phyloP scores from a whole-genome alignment of 1,140 invertebrate species.

The Pectinophora gossypiella region DNA sequence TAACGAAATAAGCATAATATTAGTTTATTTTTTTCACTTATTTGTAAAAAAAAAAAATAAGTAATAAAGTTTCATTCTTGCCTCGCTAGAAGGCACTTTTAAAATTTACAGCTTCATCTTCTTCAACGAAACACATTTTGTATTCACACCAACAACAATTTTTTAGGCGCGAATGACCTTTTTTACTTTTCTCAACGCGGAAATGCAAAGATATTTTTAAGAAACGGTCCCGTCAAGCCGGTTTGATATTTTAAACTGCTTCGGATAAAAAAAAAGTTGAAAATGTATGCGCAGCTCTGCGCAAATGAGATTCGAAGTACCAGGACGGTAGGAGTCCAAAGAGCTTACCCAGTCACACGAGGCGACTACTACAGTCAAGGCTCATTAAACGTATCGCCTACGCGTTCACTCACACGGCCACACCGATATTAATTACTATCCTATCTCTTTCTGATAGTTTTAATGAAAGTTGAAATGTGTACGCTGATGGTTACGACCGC shows the following conservation, averaged over 20 bases:
- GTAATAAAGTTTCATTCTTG: too few species aligned
- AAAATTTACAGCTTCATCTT: not conserved
- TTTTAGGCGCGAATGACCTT: constrained; percentile 67
- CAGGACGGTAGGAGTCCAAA: constrained; percentile 52
- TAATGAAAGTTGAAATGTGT: not conserved
- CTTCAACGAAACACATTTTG: not conserved
- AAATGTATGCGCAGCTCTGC: constrained; percentile 52
- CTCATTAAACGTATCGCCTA: constrained; percentile 52
- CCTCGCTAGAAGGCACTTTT: not conserved
- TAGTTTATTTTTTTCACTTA: too few species aligned
- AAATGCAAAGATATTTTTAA: constrained; percentile 68
- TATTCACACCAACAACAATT: constrained; percentile 15
- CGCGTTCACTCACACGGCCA: constrained; percentile 41
- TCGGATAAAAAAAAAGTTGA: constrained; percentile 53
- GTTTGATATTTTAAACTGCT: constrained; percentile 60
- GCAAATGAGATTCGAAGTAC: constrained; percentile 67
- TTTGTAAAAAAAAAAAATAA: too few species aligned
- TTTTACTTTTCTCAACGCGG: constrained; percentile 64
- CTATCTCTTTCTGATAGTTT: constrained; percentile 47
- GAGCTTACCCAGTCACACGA: constrained; percentile 47
- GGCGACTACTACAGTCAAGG: constrained; percentile 31
- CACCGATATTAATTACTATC: constrained; percentile 42
- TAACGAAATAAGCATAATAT: too few species aligned
- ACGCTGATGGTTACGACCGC: not conserved
- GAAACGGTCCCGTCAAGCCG: constrained; percentile 59